phyloP scores from a whole-genome alignment of 2,113 vertebrate species.

The Ancistrus triradiatus region DNA sequence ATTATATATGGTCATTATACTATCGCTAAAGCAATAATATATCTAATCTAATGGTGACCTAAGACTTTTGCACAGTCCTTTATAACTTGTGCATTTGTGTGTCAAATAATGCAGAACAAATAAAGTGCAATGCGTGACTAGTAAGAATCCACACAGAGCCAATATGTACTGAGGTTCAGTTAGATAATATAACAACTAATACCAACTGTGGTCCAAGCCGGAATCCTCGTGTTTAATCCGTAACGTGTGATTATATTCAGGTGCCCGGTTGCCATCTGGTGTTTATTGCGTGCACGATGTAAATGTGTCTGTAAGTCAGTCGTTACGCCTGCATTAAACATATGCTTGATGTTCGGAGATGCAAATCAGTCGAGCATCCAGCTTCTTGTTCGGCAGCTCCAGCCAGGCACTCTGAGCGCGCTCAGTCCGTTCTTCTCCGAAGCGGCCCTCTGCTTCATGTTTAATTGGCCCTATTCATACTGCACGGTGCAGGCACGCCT shows the following conservation, averaged over 20 bases:
- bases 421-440: background rate
- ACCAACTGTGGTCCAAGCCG: no score
- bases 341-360: background rate
- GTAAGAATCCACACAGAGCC: no score
- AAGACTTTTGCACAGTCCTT: no score
- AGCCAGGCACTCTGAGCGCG: background rate
- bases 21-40: no score
- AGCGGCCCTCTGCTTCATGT: background rate
- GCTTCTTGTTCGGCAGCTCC: background rate
- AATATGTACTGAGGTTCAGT: no score
- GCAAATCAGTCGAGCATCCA: background rate
- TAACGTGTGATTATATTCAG: background rate
- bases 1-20: no score
- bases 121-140: no score
- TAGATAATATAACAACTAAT: no score
- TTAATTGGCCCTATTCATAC: constrained; percentile 1
- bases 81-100: no score
- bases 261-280: background rate
- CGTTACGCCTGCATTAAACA: background rate
- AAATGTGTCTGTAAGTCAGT: background rate
- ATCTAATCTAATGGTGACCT: no score
- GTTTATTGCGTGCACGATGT: background rate
- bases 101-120: no score
- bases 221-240: no score
- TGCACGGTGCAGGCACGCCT: background rate